Evolutionary conservation across 1,140 invertebrate species (phyloP), one percentile per base, ranked within the genome.

Genomic region (Drosophila bipectinata): DNA sequence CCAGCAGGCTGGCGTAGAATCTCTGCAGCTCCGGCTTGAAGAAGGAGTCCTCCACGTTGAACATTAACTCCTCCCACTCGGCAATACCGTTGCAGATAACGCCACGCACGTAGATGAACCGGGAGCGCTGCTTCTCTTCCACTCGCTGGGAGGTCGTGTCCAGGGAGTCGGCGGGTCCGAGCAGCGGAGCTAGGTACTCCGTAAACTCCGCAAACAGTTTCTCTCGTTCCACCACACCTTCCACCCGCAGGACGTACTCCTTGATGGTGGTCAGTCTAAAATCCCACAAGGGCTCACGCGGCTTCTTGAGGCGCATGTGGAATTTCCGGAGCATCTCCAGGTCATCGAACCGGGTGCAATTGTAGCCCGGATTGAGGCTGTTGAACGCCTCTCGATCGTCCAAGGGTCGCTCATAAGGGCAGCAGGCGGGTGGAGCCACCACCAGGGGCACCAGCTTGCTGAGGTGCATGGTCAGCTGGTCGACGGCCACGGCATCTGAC

Each of bases 91-190:
- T 79, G 24, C 74, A 84, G 3, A 91, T 85, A 14, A 79, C 73
- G 0, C 90, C 90, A 10, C 90, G 82, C 5, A 91, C 90, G 24
- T 85, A 91, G n/a, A 91, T 78, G 3, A 68, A 77, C 15, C 85
- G 45, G 0, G 90, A 73, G 1, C 75, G 85, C 3, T 90, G 66
- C 30, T 57, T 75, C 12, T 87, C 64, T 5, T 26, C 45, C 18
- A 64, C 49, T 15, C 21, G 9, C 4, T 48, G 49, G 1, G 24
- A 2, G 0, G 4, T 7, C 4, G 1, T 6, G 2, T 68, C 66
- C 9, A 72, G 6, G 1, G 59, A 54, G 0, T 47, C 45, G 12
- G 28, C 60, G 1, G n/a, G 26, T 6, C 51, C 72, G 32, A 53
- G 9, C 3, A 87, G 21, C 0, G 75, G 45, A 2, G 28, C 32